Evolutionary conservation across 2,888 invertebrate genomes (phyloP), one percentile per base, ranked within the genome.

Genomic region (Xestia ashworthii): DNA sequence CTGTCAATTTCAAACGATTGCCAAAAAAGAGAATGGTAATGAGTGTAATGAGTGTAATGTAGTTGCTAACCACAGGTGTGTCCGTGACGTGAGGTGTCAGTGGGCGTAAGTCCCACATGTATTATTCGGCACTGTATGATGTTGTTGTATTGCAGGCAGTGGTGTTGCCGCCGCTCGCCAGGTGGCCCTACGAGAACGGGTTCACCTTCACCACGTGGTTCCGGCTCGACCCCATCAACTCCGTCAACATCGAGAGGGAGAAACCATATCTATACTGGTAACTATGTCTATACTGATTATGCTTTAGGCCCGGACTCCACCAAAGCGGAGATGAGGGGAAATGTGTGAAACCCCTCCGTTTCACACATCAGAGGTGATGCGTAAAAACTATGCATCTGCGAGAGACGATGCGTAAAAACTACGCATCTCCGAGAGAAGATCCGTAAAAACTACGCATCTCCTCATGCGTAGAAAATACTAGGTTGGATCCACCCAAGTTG

Each of bases 191-290:
- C 97, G 99, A 99, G 97, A 99, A 98, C 96, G 99, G 99, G 80
- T 99, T 99, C 98, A 99, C 99, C 74, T 99, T 99, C 97, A 99
- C 99, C 91, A 99, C 99, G 90, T 99, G 99, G 99, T 99, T 99
- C 95, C 98, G 99, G 83, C 97, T 99, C 93, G 99, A 99, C 97
- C 99, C 99, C 92, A 99, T 99, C 96, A 99, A 99, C 97, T 99
- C 99, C 80, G 99, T 99, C 94, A 99, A 99, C 97, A 99, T 99
- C 93, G 99, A 99, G 97, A 97, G 99, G 90, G 99, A 99, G 97
- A 99, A 99, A 96, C 99, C 99, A 60, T 99, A 99, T 96, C 98
- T 99, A 87, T 99, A 99, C 96, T 99, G 99, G 99, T 99, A 96
- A 98, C 71, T 64, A 48, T 75, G 16, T 32, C 50, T n/a, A n/a